These are phyloP conservation scores for Temnothorax rugatulus DNA, from an alignment of 2,888 invertebrate genomes.

Conservation along the genomic window DNA sequence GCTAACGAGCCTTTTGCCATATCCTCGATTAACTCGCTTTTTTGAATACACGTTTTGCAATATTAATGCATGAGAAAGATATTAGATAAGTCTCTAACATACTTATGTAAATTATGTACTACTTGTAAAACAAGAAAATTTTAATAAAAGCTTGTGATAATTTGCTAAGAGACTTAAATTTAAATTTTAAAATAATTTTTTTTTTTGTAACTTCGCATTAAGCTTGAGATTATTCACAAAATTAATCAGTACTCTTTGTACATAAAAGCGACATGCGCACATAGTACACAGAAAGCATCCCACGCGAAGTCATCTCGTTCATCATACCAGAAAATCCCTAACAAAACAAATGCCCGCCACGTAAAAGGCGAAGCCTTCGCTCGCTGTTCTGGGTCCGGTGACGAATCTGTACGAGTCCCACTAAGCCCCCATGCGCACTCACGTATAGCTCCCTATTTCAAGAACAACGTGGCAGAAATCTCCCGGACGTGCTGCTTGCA, in stretches of 20 bases:
- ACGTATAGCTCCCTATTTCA: conserved; percentile 48
- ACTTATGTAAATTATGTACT: background rate
- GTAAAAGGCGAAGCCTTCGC: conserved; percentile 45
- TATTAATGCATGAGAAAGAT: background rate
- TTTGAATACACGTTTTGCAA: background rate
- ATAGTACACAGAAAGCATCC: conserved; percentile 5
- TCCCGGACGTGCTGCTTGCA: conserved; percentile 39
- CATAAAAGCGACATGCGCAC: conserved; percentile 16
- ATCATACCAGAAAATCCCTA: conserved; percentile 36
- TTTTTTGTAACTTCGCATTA: too few relatives aligned
- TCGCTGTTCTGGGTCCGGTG: conserved; percentile 41
- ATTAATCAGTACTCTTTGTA: background rate
- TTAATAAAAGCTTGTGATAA: background rate
- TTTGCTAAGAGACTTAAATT: background rate
- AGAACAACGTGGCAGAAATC: conserved; percentile 62
- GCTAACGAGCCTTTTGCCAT: conserved; percentile 10
- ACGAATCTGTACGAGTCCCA: conserved; percentile 49
- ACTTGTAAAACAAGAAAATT: background rate
- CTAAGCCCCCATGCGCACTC: conserved; percentile 30
- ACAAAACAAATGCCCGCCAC: conserved; percentile 38
- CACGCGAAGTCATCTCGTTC: conserved; percentile 9
- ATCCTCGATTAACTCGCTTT: background rate
- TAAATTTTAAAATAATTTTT: background rate
- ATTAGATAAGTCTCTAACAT: background rate
- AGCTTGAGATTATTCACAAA: background rate